Evolutionary conservation across 2,888 invertebrate genomes (phyloP).

Genomic region (Scaptomyza tumidula): DNA sequence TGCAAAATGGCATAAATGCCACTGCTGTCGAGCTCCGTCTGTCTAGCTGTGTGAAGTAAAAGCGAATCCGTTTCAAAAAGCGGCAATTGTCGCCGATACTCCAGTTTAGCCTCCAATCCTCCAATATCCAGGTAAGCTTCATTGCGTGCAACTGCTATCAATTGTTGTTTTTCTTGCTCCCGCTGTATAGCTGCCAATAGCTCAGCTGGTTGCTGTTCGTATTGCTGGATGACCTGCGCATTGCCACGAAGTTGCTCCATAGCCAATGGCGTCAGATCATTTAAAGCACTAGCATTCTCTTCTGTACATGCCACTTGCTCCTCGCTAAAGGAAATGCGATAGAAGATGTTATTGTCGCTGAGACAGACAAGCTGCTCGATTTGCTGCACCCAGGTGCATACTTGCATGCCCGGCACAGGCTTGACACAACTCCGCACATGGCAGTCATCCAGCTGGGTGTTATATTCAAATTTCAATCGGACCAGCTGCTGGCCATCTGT

Average conservation of each 20-base stretch:
- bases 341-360: conserved; percentile 83
- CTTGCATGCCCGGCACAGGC: conserved; percentile 77
- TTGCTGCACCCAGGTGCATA: conserved; percentile 79
- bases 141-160: conserved; percentile 69
- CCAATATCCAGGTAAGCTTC: conserved; percentile 39
- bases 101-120: conserved; percentile 52
- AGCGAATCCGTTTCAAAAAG: conserved; percentile 31
- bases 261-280: conserved; percentile 63
- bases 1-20: conserved; percentile 67
- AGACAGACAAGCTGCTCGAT: conserved; percentile 79
- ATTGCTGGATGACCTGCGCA: conserved; percentile 57
- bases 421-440: conserved; percentile 64
- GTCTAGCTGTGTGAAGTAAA: conserved; percentile 42
- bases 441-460: conserved; percentile 63
- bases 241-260: conserved; percentile 59
- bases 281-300: conserved; percentile 20
- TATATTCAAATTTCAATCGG: conserved; percentile 71
- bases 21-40: conserved; percentile 27
- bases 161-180: conserved; percentile 78
- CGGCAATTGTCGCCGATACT: conserved; percentile 67
- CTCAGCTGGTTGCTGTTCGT: conserved; percentile 57
- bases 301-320: background rate
- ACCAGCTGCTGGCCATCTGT: conserved; percentile 77
- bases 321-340: conserved; percentile 60
- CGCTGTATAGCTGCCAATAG: conserved; percentile 66